Evolutionary conservation across 2,888 invertebrate genomes (phyloP).

Genomic region (Branchellion lobata): DNA sequence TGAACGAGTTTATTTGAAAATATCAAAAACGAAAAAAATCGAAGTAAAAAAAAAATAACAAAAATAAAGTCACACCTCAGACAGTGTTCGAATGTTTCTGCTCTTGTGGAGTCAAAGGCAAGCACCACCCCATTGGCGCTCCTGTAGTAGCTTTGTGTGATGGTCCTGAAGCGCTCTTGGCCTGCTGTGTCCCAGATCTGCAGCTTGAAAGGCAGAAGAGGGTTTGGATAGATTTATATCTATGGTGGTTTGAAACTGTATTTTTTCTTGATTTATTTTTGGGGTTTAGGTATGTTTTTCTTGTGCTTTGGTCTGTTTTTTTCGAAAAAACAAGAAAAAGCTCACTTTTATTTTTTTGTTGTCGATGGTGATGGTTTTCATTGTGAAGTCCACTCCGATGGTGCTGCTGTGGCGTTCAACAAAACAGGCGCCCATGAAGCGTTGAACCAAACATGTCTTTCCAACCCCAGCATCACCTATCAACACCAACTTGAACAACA

Average conservation of each 20-base stretch:
- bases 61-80: slow-evolving; percentile 64
- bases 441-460: slow-evolving; percentile 90
- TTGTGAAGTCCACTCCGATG: slow-evolving; percentile 95
- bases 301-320: too few relatives aligned
- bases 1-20: background rate
- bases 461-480: slow-evolving; percentile 72
- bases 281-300: too few relatives aligned
- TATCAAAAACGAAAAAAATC: too few relatives aligned
- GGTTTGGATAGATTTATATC: too few relatives aligned
- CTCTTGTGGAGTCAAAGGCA: slow-evolving; percentile 93
- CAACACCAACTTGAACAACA: slow-evolving; percentile 88
- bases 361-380: slow-evolving; percentile 91
- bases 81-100: slow-evolving; percentile 84
- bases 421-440: slow-evolving; percentile 91
- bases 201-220: slow-evolving; percentile 66
- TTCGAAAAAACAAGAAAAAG: background rate
- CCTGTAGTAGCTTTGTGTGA: slow-evolving; percentile 94
- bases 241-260: too few relatives aligned
- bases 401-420: slow-evolving; percentile 89
- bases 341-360: slow-evolving; percentile 88
- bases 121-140: slow-evolving; percentile 94
- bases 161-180: slow-evolving; percentile 91
- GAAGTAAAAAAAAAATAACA: background rate
- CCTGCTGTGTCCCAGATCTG: slow-evolving; percentile 98
- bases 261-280: too few relatives aligned